Percentiles rank a stretch among this genome's conserved stretches.
phyloP scores from a whole-genome alignment of 2,113 vertebrate species.

The Prietella phreatophila region DNA sequence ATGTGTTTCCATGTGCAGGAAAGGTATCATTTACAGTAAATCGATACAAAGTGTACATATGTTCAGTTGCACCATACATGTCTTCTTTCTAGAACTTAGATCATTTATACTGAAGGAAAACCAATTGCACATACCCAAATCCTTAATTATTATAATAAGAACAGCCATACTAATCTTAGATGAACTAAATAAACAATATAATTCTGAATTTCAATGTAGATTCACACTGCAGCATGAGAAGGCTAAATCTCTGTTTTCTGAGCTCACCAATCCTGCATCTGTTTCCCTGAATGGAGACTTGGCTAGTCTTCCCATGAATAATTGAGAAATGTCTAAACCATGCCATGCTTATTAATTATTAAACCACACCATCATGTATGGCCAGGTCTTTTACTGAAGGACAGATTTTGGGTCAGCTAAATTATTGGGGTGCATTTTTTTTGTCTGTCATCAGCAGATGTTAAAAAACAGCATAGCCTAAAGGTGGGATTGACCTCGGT shows the following conservation, averaged over 20 bases:
- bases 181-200: neutral
- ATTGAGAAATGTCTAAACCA: conserved; percentile 66
- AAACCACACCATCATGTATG: conserved; percentile 59
- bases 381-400: conserved; percentile 57
- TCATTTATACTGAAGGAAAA: neutral
- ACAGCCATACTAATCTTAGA: neutral
- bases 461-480: conserved; percentile 37
- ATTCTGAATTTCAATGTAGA: neutral
- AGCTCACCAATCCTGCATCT: conserved; percentile 30
- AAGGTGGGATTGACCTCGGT: conserved; percentile 57
- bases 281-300: conserved; percentile 50
- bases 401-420: conserved; percentile 49
- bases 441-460: conserved; percentile 49
- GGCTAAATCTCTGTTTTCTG: conserved; percentile 25
- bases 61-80: neutral
- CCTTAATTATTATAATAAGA: neutral
- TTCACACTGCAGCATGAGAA: neutral
- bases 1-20: neutral
- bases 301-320: conserved; percentile 61
- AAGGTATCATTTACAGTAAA: neutral
- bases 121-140: neutral
- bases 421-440: conserved; percentile 39
- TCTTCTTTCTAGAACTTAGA: neutral
- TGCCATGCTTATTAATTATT: conserved; percentile 62
- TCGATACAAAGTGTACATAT: neutral